Evolutionary conservation across 1,140 invertebrate species (phyloP).

Genomic region (Vanessa tameamea): DNA sequence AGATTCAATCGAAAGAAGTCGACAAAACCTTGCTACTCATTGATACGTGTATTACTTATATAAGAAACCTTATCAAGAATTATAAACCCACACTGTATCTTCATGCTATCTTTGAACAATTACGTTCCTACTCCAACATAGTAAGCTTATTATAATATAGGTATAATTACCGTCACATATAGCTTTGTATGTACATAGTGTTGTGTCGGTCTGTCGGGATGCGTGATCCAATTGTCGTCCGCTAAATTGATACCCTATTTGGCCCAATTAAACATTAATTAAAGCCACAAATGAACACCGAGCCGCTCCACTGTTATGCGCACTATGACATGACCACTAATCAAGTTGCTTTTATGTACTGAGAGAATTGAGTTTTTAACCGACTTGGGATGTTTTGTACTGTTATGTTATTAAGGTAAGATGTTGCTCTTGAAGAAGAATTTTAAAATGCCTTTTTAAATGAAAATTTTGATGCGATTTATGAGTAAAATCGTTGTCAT

Average conservation of each 20-base stretch:
- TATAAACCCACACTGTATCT: not conserved
- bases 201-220: slow-evolving; percentile 48
- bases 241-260: slow-evolving; percentile 78
- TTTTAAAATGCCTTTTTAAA: too few relatives aligned
- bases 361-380: slow-evolving; percentile 10
- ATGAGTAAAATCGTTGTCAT: too few relatives aligned
- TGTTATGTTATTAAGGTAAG: not conserved
- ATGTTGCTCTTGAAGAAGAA: too few relatives aligned
- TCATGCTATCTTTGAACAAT: not conserved
- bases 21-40: too few relatives aligned
- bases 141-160: not conserved
- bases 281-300: slow-evolving; percentile 72
- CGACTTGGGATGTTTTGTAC: not conserved
- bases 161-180: not conserved
- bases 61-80: not conserved
- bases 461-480: too few relatives aligned
- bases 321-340: slow-evolving; percentile 44
- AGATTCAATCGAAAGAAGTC: too few relatives aligned
- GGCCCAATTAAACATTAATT: slow-evolving; percentile 76
- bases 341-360: slow-evolving; percentile 35
- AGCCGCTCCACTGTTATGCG: slow-evolving; percentile 48
- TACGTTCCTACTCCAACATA: not conserved
- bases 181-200: slow-evolving; percentile 12
- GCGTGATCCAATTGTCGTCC: slow-evolving; percentile 73
- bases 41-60: too few relatives aligned